These are phyloP conservation scores for Characodon lateralis DNA, from an alignment of 2,797 vertebrate genomes.

Conservation along the genomic window DNA sequence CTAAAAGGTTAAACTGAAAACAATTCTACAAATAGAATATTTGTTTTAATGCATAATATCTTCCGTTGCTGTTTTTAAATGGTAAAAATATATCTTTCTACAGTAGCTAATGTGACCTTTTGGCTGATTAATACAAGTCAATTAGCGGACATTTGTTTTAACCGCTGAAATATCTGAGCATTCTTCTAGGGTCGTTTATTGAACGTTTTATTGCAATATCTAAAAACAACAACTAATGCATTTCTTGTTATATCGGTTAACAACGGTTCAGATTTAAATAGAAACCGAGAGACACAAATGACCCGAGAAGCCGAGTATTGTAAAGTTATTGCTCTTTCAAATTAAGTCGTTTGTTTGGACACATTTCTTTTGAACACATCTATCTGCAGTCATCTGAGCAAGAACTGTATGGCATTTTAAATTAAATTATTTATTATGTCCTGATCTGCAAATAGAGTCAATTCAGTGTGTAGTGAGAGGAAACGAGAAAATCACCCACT, in stretches of 20 bases:
- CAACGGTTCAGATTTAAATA: neutral
- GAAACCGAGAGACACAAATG: neutral
- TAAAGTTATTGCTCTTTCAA: no score
- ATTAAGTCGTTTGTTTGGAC: neutral
- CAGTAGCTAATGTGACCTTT: neutral
- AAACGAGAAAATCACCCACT: constrained; percentile 30
- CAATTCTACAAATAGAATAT: neutral
- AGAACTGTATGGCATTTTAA: neutral
- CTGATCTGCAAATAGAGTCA: neutral
- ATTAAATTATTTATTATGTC: neutral
- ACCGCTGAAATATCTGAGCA: neutral
- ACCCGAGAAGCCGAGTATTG: no score
- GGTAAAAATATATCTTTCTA: neutral
- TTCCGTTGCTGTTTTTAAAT: neutral
- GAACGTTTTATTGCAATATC: neutral
- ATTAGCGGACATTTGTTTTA: neutral
- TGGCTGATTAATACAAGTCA: neutral
- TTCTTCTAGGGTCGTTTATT: neutral
- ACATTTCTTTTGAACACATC: neutral
- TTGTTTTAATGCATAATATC: neutral
- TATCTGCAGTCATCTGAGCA: neutral
- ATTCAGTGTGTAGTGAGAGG: constrained; percentile 16
- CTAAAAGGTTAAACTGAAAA: neutral
- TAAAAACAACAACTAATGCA: neutral
- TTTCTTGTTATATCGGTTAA: neutral